Percentiles rank a stretch among this genome's conserved stretches.
Evolutionary conservation across 1,140 invertebrate genomes (phyloP).

Genomic region (Drosophila insularis): DNA sequence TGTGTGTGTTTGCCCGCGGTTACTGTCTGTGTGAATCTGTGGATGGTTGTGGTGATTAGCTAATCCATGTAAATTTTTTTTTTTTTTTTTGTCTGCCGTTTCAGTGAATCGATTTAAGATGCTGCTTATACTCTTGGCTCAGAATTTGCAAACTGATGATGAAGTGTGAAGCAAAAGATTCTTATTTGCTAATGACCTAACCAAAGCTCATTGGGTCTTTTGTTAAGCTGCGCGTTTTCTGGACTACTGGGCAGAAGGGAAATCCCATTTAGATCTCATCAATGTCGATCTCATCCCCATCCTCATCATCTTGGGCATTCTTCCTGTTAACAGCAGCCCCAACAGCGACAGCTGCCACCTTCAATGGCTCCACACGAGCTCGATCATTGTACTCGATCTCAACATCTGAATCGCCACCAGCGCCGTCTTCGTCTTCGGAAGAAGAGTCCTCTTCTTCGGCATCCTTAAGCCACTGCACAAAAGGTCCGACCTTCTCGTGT

Average conservation of each 20-base stretch:
- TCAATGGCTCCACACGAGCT: slow-evolving; percentile 89
- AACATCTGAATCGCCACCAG: slow-evolving; percentile 87
- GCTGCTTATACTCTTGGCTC: background rate
- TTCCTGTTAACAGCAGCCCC: slow-evolving; percentile 82
- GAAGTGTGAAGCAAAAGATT: background rate
- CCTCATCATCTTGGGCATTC: slow-evolving; percentile 87
- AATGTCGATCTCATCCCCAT: slow-evolving; percentile 93
- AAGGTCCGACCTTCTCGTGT: slow-evolving; percentile 94
- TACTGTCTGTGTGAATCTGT: background rate
- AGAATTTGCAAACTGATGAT: background rate
- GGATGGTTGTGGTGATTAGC: background rate
- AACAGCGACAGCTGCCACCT: slow-evolving; percentile 84
- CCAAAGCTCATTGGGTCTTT: background rate
- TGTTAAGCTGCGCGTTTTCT: background rate
- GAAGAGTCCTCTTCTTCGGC: slow-evolving; percentile 96
- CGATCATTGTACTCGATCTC: slow-evolving; percentile 94
- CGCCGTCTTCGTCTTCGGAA: slow-evolving; percentile 88
- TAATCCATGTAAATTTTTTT: background rate
- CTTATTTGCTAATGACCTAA: background rate
- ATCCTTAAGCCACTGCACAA: slow-evolving; percentile 98
- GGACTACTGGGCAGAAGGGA: no score
- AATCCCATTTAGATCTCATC: slow-evolving; percentile 92
- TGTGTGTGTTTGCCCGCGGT: background rate
- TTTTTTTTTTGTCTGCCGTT: background rate
- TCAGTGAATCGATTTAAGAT: background rate